Conservation (phyloP, 1,140 invertebrate species). For the Apis laboriosa region DNA sequence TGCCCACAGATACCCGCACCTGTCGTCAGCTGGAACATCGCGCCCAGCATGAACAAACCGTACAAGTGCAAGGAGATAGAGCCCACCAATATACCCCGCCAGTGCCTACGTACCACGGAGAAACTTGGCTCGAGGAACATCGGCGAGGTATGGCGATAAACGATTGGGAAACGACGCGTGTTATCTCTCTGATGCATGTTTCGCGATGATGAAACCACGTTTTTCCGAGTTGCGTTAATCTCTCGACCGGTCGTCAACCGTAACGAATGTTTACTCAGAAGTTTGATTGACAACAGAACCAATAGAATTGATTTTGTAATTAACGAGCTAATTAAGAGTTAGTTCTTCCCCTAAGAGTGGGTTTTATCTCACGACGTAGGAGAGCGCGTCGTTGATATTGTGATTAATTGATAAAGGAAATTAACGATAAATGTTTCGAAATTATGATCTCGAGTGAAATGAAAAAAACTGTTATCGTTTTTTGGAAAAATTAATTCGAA, state of each 20-base stretch:
- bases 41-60: constrained; percentile 83
- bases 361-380: no score
- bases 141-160: constrained; percentile 84
- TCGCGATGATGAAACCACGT: constrained; percentile 8
- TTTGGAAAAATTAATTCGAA: no score
- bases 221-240: background rate
- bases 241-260: constrained; percentile 1
- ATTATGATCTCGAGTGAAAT: no score
- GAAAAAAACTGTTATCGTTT: no score
- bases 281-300: background rate
- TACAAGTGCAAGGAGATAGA: constrained; percentile 84
- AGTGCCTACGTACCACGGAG: constrained; percentile 86
- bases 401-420: no score
- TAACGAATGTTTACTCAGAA: background rate
- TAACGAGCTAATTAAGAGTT: no score
- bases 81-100: constrained; percentile 84
- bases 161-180: constrained; percentile 31
- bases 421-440: no score
- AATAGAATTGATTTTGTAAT: background rate
- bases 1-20: constrained; percentile 81
- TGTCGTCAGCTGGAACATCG: constrained; percentile 84
- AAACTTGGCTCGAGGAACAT: constrained; percentile 88
- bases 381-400: no score
- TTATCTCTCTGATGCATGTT: constrained; percentile 7
- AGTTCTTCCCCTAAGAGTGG: no score